A percentile compares a stretch with the other conserved stretches of the same genome.
Evolutionary conservation across 2,888 invertebrate genomes (phyloP).

Genomic region (Lasioglossum oenotherae): DNA sequence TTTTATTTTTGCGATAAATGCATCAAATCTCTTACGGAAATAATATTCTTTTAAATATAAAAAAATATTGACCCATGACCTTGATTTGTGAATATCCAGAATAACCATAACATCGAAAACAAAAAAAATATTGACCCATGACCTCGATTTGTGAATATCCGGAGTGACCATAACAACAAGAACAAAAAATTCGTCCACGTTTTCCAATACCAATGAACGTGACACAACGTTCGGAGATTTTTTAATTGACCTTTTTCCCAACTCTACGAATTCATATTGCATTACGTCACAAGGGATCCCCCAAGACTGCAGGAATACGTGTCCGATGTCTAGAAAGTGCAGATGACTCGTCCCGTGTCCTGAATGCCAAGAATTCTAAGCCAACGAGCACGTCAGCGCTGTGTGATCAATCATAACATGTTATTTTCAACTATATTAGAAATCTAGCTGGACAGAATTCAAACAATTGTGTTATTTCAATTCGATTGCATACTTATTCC

Average conservation of each 20-base stretch:
- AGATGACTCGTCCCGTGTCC: constrained; percentile 30
- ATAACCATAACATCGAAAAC: not conserved
- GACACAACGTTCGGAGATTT: not conserved
- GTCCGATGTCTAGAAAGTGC: constrained; percentile 51
- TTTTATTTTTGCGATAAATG: not conserved
- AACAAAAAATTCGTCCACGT: not conserved
- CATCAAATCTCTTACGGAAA: not conserved
- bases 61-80: no score
- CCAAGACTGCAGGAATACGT: constrained; percentile 20
- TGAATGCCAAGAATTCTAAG: constrained; percentile 35
- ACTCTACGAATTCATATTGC: constrained; percentile 11
- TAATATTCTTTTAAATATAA: not conserved
- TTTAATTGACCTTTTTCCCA: constrained; percentile 25
- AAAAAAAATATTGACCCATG: not conserved
- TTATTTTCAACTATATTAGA: constrained; percentile 10
- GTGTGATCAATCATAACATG: constrained; percentile 22
- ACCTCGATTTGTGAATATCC: not conserved
- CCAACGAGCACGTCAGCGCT: not conserved
- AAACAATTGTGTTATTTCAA: not conserved
- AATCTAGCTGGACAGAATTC: not conserved
- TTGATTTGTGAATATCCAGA: not conserved
- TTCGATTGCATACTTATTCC: not conserved
- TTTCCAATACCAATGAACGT: constrained; percentile 12
- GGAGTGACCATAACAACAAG: not conserved
- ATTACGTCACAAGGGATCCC: constrained; percentile 45